Base-by-base conservation (phyloP, 1,140 invertebrate genomes). In the Rhagoletis zephyria region DNA sequence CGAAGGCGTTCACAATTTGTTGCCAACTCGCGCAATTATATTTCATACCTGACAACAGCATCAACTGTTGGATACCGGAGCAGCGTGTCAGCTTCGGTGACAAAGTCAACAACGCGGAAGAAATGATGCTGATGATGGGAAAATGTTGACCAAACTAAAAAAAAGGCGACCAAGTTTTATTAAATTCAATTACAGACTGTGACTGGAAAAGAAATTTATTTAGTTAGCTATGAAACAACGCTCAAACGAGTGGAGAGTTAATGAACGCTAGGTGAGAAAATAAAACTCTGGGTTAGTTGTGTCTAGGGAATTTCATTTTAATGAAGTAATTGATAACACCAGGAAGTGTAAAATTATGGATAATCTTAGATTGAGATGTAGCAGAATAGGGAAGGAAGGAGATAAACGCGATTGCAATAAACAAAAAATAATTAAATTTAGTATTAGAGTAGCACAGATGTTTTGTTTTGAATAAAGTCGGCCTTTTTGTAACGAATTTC, bases 81-180 rank as follows among this genome's bases (percentile, higher is more conserved):
- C n/a, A 19, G n/a, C 42, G 9, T 56, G n/a, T 77, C 16, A 51
- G n/a, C 30, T 56, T 48, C 10, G 42, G 48, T 81, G 48, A n/a
- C 51, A n/a, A 56, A 56, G 45, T 51, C 56, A 48, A 81, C 74
- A 81, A 81, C n/a, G 74, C 74, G 74, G 74, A 81, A 81, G 56
- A 81, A 81, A 81, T 59, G 51, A 56, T 81, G 74, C 19, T 81
- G 74, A 81, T 81, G 14, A 81, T 81, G 74, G 74, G 74, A 81
- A 81, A 81, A 81, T 56, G 48, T 59, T 81, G 74, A 81, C 48
- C 14, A 81, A 81, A 30, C 30, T 30, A 81, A 81, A 45, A 56
- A 45, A 81, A 56, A 81, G 30, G 74, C 74, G 19, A 19, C 51
- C 12, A 30, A 81, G 6, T 81, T 56, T 77, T 56, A 77, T 77